Evolutionary conservation across 2,888 invertebrate genomes (phyloP).

Genomic region (Yponomeuta sedellus): DNA sequence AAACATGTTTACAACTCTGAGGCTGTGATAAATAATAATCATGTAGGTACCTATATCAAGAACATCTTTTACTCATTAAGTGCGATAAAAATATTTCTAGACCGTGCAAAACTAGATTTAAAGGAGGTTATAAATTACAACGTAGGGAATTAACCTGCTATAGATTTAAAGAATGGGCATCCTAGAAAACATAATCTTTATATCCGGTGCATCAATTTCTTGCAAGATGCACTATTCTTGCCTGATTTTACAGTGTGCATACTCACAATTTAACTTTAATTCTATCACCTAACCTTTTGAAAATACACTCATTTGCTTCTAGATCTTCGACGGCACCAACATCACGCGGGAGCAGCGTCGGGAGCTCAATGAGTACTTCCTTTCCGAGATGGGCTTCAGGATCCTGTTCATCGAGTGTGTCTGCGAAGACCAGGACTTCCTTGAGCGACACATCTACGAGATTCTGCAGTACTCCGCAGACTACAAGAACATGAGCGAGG

Average conservation of each 20-base stretch:
- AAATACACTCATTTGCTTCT: conserved; percentile 29
- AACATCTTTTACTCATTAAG: neutral
- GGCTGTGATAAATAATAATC: neutral
- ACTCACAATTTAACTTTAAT: too few relatives aligned
- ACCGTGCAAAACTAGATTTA: neutral
- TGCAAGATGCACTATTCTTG: too few relatives aligned
- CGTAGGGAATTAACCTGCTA: too few relatives aligned
- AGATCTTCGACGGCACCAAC: conserved; percentile 96
- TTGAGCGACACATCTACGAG: conserved; percentile 76
- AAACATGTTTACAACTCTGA: neutral
- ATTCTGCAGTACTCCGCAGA: conserved; percentile 92
- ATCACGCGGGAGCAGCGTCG: conserved; percentile 88
- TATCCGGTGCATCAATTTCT: too few relatives aligned
- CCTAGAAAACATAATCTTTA: too few relatives aligned
- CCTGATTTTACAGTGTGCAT: too few relatives aligned
- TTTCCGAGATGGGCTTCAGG: conserved; percentile 84
- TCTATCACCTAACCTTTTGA: neutral
- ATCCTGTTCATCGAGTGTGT: conserved; percentile 95
- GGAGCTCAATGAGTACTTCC: conserved; percentile 84
- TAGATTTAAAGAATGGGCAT: too few relatives aligned
- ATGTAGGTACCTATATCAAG: neutral
- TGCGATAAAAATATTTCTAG: neutral
- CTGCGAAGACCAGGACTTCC: conserved; percentile 83
- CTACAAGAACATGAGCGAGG: conserved; percentile 87
- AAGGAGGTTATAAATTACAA: too few relatives aligned